These are phyloP conservation scores for Habropoda laboriosa DNA, from an alignment of 1,140 invertebrate species.

Conservation along the genomic window DNA sequence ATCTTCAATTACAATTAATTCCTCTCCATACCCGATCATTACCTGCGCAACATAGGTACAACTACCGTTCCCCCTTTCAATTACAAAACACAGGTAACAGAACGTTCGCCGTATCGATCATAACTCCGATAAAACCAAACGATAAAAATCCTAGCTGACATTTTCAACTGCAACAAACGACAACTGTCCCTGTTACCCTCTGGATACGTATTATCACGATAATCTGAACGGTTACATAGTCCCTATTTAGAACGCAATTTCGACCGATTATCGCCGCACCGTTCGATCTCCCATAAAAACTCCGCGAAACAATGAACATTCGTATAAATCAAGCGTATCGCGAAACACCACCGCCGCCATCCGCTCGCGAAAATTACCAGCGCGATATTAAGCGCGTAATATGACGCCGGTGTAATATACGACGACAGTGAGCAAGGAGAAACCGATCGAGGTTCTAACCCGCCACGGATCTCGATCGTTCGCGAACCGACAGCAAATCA, in stretches of 20 bases:
- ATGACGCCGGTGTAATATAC: constrained; percentile 3
- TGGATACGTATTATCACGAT: neutral
- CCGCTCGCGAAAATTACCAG: neutral
- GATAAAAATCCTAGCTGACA: neutral
- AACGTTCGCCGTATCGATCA: neutral
- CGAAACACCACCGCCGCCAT: too few species aligned
- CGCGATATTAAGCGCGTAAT: constrained; percentile 27
- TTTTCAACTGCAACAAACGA: neutral
- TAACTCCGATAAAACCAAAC: neutral
- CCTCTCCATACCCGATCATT: too few species aligned
- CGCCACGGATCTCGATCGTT: neutral
- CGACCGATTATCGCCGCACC: neutral
- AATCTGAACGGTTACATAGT: neutral
- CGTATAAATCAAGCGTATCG: neutral
- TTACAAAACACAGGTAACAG: neutral
- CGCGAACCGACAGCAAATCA: neutral
- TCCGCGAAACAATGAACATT: neutral
- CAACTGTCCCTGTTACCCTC: neutral
- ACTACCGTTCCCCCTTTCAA: too few species aligned
- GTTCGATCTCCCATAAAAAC: neutral
- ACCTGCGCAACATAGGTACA: too few species aligned
- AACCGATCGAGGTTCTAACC: neutral
- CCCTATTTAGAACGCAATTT: neutral
- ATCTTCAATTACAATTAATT: too few species aligned
- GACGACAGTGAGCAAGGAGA: neutral